Base-by-base conservation (phyloP, 2,888 invertebrate species). In the Hemaris fuciformis region DNA sequence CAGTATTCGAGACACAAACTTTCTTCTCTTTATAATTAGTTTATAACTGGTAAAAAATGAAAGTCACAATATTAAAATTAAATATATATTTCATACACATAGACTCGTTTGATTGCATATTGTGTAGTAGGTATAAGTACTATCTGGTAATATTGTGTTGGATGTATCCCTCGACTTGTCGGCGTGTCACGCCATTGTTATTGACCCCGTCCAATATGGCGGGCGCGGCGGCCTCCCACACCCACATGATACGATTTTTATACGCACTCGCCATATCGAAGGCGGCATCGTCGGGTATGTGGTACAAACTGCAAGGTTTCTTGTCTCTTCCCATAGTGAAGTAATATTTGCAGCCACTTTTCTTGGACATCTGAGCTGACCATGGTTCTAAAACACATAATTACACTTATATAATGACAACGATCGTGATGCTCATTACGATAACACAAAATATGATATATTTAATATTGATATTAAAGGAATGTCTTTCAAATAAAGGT, bases 281-380 rank as follows among this genome's bases (percentile, higher is more conserved):
- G 7, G 77, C 72, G 1, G 89, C 91, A 8, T 83, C 86, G 27
- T 78, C 71, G 6, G 81, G 81, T 56, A 91, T 85, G 27, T 78
- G 62, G 66, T 84, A 90, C 57, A 84, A 84, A 64, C 90, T 90
- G n/a, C 69, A 73, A 18, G 77, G 75, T 67, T 84, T 81, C 25
- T 83, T 79, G 64, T 84, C 83, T 61, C 79, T 78, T 5, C 77
- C 83, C 31, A 81, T 74, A 41, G 80, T 79, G 64, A 79, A 88
- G 64, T 88, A 92, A 71, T 90, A 92, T 68, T 91, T 90, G 59
- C 70, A 67, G 13, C 84, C 84, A 57, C 78, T 83, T 25, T 74
- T 83, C 72, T 88, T 90, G 0, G 91, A 92, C 66, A 91, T 88
- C 62, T 84, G 85, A 6, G 90, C 82, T 48, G 84, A 79, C 92